These are phyloP conservation scores for Deilephila porcellus DNA, from an alignment of 2,888 invertebrate genomes.

Conservation along the genomic window DNA sequence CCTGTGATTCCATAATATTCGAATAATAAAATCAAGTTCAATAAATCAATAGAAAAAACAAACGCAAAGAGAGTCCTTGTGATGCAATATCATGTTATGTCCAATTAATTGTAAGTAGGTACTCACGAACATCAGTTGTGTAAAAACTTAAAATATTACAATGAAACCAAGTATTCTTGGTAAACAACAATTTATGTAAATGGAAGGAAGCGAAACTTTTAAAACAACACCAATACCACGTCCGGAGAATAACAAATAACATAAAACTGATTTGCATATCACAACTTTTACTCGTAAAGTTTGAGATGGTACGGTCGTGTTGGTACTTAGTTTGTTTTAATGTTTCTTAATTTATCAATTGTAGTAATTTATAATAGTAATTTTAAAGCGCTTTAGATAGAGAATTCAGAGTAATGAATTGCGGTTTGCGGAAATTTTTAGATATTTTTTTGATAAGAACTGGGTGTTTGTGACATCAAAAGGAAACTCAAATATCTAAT, in stretches of 20 bases:
- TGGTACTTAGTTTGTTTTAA: neutral
- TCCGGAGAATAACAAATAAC: conserved; percentile 5
- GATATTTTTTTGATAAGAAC: too few species aligned
- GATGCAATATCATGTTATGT: too few species aligned
- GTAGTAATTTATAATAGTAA: too few species aligned
- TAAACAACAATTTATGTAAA: conserved; percentile 34
- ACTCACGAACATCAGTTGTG: neutral
- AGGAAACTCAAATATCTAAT: too few species aligned
- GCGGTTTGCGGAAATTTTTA: too few species aligned
- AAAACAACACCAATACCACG: neutral
- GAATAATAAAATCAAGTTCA: neutral
- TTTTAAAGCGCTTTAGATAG: too few species aligned
- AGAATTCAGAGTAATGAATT: too few species aligned
- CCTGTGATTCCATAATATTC: neutral
- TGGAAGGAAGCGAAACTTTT: conserved; percentile 2
- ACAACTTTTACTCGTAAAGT: conserved; percentile 2
- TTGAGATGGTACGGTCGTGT: neutral
- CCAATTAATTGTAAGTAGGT: too few species aligned
- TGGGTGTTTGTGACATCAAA: too few species aligned
- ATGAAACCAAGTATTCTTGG: neutral
- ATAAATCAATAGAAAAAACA: too few species aligned
- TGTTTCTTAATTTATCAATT: neutral
- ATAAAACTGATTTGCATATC: conserved; percentile 10
- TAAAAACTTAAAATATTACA: neutral
- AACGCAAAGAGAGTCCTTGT: too few species aligned